A percentile compares a stretch with the other conserved stretches of the same genome.
Conservation (phyloP, 2,797 vertebrate genomes). For the Enteromius treurensis region DNA sequence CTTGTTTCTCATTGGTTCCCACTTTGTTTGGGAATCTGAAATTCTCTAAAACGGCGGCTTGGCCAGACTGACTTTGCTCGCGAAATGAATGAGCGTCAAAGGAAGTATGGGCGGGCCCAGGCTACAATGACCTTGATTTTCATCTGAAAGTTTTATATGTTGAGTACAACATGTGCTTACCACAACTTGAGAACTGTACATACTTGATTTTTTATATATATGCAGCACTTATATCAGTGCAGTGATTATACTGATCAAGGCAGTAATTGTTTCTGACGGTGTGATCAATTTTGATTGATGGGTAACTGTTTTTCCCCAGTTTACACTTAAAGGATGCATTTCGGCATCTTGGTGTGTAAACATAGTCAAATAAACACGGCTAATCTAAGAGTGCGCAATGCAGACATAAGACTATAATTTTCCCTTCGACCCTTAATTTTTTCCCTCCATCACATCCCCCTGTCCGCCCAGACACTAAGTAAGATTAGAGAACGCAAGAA, state of each 20-base stretch:
- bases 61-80: no score
- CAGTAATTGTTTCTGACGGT: background rate
- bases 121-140: no score
- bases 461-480: constrained; percentile 16
- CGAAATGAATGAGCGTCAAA: no score
- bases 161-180: no score
- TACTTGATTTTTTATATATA: background rate
- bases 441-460: background rate
- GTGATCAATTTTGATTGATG: background rate
- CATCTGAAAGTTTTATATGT: no score
- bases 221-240: background rate
- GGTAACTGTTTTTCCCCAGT: background rate
- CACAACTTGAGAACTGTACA: constrained; percentile 1
- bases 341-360: constrained; percentile 11
- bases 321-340: background rate
- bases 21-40: no score
- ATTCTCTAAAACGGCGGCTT: no score
- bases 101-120: no score
- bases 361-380: constrained; percentile 19
- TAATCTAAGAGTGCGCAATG: background rate
- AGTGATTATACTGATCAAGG: background rate
- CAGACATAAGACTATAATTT: background rate
- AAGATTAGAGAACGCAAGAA: constrained; percentile 34
- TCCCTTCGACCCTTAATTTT: background rate
- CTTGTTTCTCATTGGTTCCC: no score